Base-by-base conservation (phyloP, 1,140 invertebrate species). In the Pseudobourletiella spinata region DNA sequence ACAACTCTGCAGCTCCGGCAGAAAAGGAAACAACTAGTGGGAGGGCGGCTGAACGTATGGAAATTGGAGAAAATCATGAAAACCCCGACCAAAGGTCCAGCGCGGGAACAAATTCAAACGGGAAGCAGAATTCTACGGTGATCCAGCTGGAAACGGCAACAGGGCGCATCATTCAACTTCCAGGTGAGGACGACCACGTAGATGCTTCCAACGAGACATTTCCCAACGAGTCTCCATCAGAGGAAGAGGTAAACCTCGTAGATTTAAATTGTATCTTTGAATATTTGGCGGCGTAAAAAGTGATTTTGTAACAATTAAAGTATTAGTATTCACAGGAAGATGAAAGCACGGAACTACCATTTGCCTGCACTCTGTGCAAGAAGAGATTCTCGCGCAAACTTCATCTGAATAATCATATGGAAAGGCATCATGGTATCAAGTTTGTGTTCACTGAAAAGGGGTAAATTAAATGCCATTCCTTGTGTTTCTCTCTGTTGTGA, bases 361-460 rank as follows among this genome's bases (percentile, higher is more conserved):
- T 64, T 59, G 16, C 56, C 15, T 67, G 65, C 24, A 50, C 35
- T 14, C 25, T 67, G 4, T 67, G 65, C 39, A 35, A 52, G n/a
- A 39, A 46, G 29, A 20, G 51, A 14, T 67, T 67, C 44, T 29
- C 30, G 3, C 59, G 54, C n/a, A 67, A 67, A 46, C 55, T 67
- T 11, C 61, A 59, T 32, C 25, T 67, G 4, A 67, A 64, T 35
- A 64, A 57, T 48, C 65, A 67, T 24, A 64, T 64, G 50, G 62
- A 67, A 24, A 57, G 51, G 30, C 46, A 58, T 46, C 65, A 67
- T 61, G 65, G 65, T 2, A 55, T 67, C 1, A 67, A 67, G 29
- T 67, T 56, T 51, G 65, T 67, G 6, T 67, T 67, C 32, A 67
- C 65, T 0, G 65, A 67, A 25, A 60, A 51, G 42, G 65, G 65